Base-by-base conservation (phyloP, 2,797 vertebrate species). In the Cossypha dichroa region DNA sequence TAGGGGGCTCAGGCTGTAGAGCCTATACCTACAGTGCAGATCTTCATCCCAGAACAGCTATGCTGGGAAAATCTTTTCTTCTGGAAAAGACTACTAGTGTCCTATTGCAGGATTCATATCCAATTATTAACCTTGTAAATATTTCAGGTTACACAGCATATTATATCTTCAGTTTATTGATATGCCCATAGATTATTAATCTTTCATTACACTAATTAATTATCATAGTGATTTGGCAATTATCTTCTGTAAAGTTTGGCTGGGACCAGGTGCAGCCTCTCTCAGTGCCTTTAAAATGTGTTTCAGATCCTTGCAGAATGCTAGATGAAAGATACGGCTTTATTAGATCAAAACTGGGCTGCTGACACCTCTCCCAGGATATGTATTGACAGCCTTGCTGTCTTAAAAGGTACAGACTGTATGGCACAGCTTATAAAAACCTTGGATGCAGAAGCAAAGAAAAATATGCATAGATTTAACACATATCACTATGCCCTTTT, bases 191-290 rank as follows among this genome's bases (percentile, higher is more conserved):
- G 58, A 88, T 60, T 84, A 79, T 88, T 92, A 94, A 95, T 93
- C 52, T 93, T 94, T 95, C 80, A 92, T 91, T 93, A 85, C 33
- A 59, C 43, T 84, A 92, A 93, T 90, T 93, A 93, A 96, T 95
- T 95, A 84, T 59, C 20, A 88, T 66, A 59, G 58, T 41, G 73
- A 79, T 90, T 84, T 90, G 21, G 43, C 80, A 92, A 86, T 96
- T 84, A 88, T 66, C 62, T 88, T 84, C 49, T 25, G 19, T 34
- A 75, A 93, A 81, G 80, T 88, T 88, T 84, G 59, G n/a, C 66
- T 88, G 62, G 62, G 36, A 84, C n/a, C 66, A 76, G 43, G 52
- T 73, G 28, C 69, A 92, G 14, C 20, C 26, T 76, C 55, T 88
- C 43, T 75, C 66, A n/a, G 36, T 55, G 58, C 60, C 54, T 90